These are phyloP conservation scores for Scaptomyza montana DNA, from an alignment of 1,140 invertebrate species.

Conservation along the genomic window DNA sequence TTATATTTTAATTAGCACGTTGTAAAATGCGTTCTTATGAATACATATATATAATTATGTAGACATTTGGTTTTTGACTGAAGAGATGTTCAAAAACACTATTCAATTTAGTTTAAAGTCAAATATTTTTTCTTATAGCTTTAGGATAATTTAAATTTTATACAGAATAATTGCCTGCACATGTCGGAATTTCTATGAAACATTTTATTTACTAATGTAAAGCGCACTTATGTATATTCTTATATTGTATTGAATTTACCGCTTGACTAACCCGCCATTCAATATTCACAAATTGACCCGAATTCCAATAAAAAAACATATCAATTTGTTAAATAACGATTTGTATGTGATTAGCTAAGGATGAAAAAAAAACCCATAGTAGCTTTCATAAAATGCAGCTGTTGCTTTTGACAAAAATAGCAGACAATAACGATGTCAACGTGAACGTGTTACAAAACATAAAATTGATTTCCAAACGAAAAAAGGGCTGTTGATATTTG, in stretches of 20 bases:
- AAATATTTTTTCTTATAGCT: background rate
- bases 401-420: constrained; percentile 13
- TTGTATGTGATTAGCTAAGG: background rate
- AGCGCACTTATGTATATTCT: background rate
- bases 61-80: no score
- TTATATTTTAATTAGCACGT: no score
- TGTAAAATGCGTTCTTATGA: no score
- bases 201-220: no score
- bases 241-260: background rate
- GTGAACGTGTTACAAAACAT: constrained; percentile 31
- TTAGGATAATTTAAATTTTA: no score
- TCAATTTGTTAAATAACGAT: background rate
- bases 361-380: background rate
- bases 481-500: constrained; percentile 17
- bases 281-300: background rate
- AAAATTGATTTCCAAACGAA: constrained; percentile 58
- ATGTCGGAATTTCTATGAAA: no score
- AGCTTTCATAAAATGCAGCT: constrained; percentile 21
- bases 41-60: no score
- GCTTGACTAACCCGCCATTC: background rate
- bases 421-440: constrained; percentile 19
- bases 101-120: background rate
- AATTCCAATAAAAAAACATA: background rate
- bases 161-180: no score
- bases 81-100: no score